These are phyloP conservation scores for Molossus molossus DNA, from an alignment of 2,797 vertebrate genomes.

Conservation along the genomic window DNA sequence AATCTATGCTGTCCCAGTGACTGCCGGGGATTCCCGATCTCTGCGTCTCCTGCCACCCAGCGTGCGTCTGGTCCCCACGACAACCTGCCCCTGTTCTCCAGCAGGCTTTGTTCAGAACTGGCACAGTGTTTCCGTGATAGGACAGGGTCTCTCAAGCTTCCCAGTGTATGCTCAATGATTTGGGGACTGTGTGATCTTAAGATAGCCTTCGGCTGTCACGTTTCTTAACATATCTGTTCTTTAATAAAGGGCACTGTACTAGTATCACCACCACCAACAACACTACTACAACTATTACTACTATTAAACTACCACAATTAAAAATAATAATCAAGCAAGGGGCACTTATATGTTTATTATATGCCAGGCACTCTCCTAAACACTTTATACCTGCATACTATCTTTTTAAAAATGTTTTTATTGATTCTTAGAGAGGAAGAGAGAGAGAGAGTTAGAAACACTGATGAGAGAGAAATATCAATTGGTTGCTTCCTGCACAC, in stretches of 20 bases:
- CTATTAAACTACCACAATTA: neutral
- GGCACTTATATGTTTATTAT: neutral
- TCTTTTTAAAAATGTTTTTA: neutral
- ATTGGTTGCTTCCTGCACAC: no score
- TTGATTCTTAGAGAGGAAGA: no score
- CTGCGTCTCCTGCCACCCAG: no score
- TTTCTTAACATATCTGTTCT: neutral
- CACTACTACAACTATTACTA: neutral
- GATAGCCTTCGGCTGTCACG: rapidly evolving
- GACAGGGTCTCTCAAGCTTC: neutral
- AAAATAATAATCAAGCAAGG: neutral
- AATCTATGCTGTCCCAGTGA: neutral
- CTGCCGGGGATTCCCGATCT: neutral
- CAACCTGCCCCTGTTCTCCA: neutral
- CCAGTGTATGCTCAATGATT: neutral
- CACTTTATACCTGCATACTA: neutral
- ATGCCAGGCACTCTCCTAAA: neutral
- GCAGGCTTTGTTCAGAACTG: neutral
- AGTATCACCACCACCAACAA: neutral
- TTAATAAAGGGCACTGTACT: neutral
- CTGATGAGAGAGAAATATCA: no score
- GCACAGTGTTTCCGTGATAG: neutral
- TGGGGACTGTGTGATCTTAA: neutral
- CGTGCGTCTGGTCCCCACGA: neutral
- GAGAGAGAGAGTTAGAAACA: no score